Evolutionary conservation across 2,797 vertebrate species (phyloP), one percentile per base, ranked within the genome.

Genomic region (Caiman crocodilus): DNA sequence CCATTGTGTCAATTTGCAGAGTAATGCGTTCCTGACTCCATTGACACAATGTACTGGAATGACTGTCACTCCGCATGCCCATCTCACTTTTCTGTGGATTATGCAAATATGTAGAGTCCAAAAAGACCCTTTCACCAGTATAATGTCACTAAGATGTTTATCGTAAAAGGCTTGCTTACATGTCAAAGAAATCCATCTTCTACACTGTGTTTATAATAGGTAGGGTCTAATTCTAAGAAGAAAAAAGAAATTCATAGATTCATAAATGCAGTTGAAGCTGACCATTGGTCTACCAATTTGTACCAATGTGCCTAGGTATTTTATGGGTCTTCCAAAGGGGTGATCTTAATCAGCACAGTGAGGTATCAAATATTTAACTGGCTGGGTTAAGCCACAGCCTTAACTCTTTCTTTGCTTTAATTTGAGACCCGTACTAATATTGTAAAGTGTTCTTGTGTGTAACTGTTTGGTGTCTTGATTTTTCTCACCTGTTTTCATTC

Each of bases 41-140:
- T 28, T 32, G 92, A 6, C 88, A 90, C 94, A 93, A 86, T 32
- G 84, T 89, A 5, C 67, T 57, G 0, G 79, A 78, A 76, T 69
- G 93, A 92, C 84, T 93, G 89, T 87, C 92, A 76, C 17, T 74
- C 85, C 85, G 0, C n/a, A 78, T 96, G 94, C 92, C 84, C 57
- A 30, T 76, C 87, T 76, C 87, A 13, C 65, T 94, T 64, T 89
- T 60, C 89, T 50, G 65, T 94, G 83, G 30, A 32, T 94, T 96
- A 93, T 96, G 84, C 91, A 94, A 92, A 96, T 83, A 55, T 0
- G 3, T 30, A 60, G 13, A 4, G 12, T 69, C 81, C 91, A 23
- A 21, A 60, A 65, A n/a, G 28, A 5, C 30, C 5, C 26, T 79
- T 32, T 55, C 80, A 90, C 78, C 63, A 63, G 3, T 60, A 3